Conservation (phyloP, 2,888 invertebrate genomes). For the Hartigia nigra region DNA sequence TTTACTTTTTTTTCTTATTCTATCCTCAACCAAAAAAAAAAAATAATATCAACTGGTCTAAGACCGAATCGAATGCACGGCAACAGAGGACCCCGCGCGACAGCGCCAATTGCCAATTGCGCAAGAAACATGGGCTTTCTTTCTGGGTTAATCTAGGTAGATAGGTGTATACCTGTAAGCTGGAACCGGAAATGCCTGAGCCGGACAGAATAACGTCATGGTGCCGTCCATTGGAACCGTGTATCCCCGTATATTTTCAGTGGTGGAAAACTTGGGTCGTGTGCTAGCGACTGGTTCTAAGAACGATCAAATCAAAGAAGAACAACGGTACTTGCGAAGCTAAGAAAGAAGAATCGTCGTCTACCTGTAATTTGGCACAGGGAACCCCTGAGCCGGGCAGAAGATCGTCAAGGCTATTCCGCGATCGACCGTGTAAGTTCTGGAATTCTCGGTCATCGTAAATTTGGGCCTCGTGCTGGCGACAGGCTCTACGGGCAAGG, state of each 20-base stretch:
- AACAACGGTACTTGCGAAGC: not conserved
- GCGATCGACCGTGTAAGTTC: slow-evolving; percentile 58
- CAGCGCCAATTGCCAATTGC: not conserved
- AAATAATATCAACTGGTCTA: slow-evolving; percentile 1
- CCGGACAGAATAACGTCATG: slow-evolving; percentile 74
- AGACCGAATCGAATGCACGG: not conserved
- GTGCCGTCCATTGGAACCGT: not conserved
- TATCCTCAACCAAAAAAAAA: not conserved
- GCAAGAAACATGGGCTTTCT: not conserved
- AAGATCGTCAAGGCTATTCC: slow-evolving; percentile 70
- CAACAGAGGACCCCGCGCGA: not conserved
- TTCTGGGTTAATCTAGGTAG: not conserved
- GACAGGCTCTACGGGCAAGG: slow-evolving; percentile 57
- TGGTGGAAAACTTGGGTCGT: slow-evolving; percentile 43
- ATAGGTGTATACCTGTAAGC: slow-evolving; percentile 64
- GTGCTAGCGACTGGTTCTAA: slow-evolving; percentile 50
- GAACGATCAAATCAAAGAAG: not conserved
- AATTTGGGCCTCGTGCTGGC: slow-evolving; percentile 67
- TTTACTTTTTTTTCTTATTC: not conserved
- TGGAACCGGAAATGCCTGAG: slow-evolving; percentile 74
- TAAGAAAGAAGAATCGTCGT: not conserved
- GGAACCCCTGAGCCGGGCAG: slow-evolving; percentile 82
- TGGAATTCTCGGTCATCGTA: slow-evolving; percentile 64
- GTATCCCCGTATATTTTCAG: slow-evolving; percentile 14
- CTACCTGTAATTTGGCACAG: slow-evolving; percentile 79